Evolutionary conservation across 1,140 invertebrate species (phyloP).

Genomic region (Drosophila kepulauana): DNA sequence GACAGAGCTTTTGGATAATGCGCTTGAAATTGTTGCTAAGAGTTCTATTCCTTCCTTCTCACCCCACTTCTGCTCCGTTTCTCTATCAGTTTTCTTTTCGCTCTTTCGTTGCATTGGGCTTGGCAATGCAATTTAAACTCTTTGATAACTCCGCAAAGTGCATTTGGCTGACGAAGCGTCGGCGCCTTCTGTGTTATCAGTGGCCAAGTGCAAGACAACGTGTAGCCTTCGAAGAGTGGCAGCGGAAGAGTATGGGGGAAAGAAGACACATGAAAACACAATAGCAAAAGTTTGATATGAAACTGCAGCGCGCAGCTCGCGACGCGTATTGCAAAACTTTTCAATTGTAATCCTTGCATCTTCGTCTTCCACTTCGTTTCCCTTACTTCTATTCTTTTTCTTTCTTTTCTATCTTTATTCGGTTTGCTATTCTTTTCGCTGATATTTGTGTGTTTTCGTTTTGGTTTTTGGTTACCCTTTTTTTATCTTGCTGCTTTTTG

Average conservation of each 20-base stretch:
- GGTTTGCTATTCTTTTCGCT: background rate
- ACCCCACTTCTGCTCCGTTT: too few species aligned
- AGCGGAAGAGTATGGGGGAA: background rate
- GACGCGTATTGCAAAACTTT: slow-evolving; percentile 78
- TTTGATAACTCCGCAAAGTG: slow-evolving; percentile 81
- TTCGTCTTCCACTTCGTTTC: slow-evolving; percentile 11
- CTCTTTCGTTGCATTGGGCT: slow-evolving; percentile 39
- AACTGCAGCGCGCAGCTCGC: slow-evolving; percentile 63
- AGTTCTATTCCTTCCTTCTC: slow-evolving; percentile 18
- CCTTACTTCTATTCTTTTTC: slow-evolving; percentile 3
- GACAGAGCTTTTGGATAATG: slow-evolving; percentile 59
- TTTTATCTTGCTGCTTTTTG: slow-evolving; percentile 16
- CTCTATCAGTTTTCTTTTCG: background rate
- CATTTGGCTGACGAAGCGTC: slow-evolving; percentile 72
- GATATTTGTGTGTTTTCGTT: slow-evolving; percentile 3
- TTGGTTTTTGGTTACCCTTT: slow-evolving; percentile 21
- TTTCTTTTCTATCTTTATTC: background rate
- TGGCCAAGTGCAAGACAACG: slow-evolving; percentile 44
- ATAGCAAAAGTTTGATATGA: slow-evolving; percentile 82
- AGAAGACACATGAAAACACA: slow-evolving; percentile 82
- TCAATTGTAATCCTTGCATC: slow-evolving; percentile 75
- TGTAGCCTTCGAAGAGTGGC: background rate
- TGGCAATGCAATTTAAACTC: slow-evolving; percentile 82
- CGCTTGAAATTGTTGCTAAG: slow-evolving; percentile 75
- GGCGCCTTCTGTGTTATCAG: slow-evolving; percentile 56